Percentiles rank a stretch among this genome's conserved stretches.
phyloP scores from a whole-genome alignment of 2,113 vertebrate species.

The Cardinalis cardinalis region DNA sequence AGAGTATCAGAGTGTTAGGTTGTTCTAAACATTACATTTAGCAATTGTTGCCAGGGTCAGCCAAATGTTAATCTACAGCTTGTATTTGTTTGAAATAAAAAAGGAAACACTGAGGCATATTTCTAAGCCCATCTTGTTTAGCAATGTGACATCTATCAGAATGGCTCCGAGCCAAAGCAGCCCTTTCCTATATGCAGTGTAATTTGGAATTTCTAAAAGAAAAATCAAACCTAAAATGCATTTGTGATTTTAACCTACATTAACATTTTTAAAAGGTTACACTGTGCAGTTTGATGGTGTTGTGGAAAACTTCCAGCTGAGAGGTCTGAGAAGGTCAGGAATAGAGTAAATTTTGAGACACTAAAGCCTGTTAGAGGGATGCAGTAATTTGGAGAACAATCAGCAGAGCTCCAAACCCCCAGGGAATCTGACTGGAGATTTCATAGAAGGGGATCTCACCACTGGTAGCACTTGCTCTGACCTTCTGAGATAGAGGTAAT shows the following conservation, averaged over 20 bases:
- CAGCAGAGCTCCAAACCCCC: not conserved
- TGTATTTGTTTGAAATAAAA: constrained; percentile 52
- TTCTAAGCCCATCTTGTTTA: constrained; percentile 57
- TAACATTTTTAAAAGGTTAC: constrained; percentile 48
- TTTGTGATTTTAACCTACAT: constrained; percentile 35
- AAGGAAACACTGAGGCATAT: constrained; percentile 21
- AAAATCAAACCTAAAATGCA: constrained; percentile 35
- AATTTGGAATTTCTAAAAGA: constrained; percentile 27
- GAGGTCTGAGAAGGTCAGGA: constrained; percentile 6
- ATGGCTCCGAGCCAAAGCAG: constrained; percentile 29
- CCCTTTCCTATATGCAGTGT: not conserved
- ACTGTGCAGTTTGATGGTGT: not conserved
- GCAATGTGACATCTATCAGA: constrained; percentile 44
- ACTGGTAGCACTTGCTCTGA: not conserved
- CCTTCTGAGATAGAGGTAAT: not conserved
- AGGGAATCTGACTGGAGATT: not conserved
- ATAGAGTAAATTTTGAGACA: not conserved
- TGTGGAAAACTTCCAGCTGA: not conserved
- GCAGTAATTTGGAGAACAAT: constrained; percentile 4
- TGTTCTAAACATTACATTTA: constrained; percentile 42
- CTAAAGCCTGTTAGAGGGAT: constrained; percentile 5
- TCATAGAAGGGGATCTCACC: not conserved
- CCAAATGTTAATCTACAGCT: constrained; percentile 65
- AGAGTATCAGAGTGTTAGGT: constrained; percentile 5
- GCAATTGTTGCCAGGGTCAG: constrained; percentile 49